Evolutionary conservation across 2,113 vertebrate species (phyloP), one percentile per base, ranked within the genome.

Genomic region (Tupaia chinensis): DNA sequence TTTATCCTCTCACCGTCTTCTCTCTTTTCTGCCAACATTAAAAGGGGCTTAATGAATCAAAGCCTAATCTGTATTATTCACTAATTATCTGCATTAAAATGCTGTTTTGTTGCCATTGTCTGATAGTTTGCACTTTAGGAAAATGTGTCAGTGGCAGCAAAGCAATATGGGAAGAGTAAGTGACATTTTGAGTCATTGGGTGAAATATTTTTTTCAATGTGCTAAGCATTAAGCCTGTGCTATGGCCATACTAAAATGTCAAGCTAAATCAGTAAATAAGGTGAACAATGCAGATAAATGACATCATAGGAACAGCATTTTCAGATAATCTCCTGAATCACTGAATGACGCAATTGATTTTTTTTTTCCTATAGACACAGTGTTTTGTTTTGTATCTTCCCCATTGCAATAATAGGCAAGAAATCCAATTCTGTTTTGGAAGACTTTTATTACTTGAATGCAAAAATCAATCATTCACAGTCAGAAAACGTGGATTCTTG

Each of bases 331-430:
- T 66, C 74, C 54, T 58, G 61, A 85, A 63, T 93, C 78, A 77
- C 1, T 70, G 32, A 92, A 61, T 76, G n/a, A 70, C 15, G 11
- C n/a, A 23, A 78, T 44, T 94, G 29, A 70, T 13, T 66, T 77
- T 68, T 78, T 87, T 58, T 85, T 93, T 84, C 72, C 86, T 53
- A 25, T 66, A 29, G 32, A 83, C 54, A 63, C 0, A 4, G 20
- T 68, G 44, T 88, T 34, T 89, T 95, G 70, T 82, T 92, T 91
- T 85, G 6, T 82, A n/a, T 81, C 60, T 73, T 93, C 4, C 70
- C 54, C 34, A 23, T 27, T 92, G 9, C 44, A 89, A 29, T 78
- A 83, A 87, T 11, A 73, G 5, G n/a, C 17, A 27, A 66, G 11
- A 79, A 79, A 87, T 83, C 15, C 7, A 34, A 53, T 68, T 88